Evolutionary conservation across 2,797 vertebrate genomes (phyloP), one percentile per base, ranked within the genome.

Genomic region (Leptoclinus maculatus): DNA sequence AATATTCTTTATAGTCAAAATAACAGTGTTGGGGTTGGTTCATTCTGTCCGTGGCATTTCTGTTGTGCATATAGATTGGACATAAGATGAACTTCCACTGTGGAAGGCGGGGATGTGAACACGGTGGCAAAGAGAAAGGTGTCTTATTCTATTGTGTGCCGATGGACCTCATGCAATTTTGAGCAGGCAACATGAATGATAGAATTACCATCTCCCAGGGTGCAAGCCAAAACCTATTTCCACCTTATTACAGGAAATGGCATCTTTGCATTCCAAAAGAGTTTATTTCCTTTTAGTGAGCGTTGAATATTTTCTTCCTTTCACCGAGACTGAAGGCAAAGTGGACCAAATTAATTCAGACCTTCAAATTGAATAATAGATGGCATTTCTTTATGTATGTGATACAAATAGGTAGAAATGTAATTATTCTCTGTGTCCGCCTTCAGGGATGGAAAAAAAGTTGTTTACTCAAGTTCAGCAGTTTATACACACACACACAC

Each of bases 1-100:
- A 83, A 88, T 90, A 64, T 71, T 47, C 73, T 82, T 80, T 66
- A 43, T 62, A 77, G 80, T 85, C 27, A 82, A 69, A 83, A 86
- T 75, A 77, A 85, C 74, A 84, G 39, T 16, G 32, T 66, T 23
- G 53, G 29, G 21, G 36, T 74, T 71, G 74, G 64, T 63, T 85
- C 70, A 74, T 80, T 79, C 64, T 16, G 68, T 74, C 68, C 23
- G 78, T 87, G 86, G 78, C 76, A 77, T 91, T 88, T 91, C 81
- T 71, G 54, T 77, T 70, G 75, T 89, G 90, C 86, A 92, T 92
- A 65, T 90, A 93, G 82, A 93, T 91, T 88, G 86, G 74, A 80
- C 21, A 83, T 83, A 73, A 86, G 81, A 87, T 89, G 75, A 82
- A 82, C 65, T 70, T 51, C 36, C 73, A 39, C 57, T 5, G 66